Evolutionary conservation across 2,888 invertebrate species (phyloP).

Genomic region (Nephrotoma appendiculata): DNA sequence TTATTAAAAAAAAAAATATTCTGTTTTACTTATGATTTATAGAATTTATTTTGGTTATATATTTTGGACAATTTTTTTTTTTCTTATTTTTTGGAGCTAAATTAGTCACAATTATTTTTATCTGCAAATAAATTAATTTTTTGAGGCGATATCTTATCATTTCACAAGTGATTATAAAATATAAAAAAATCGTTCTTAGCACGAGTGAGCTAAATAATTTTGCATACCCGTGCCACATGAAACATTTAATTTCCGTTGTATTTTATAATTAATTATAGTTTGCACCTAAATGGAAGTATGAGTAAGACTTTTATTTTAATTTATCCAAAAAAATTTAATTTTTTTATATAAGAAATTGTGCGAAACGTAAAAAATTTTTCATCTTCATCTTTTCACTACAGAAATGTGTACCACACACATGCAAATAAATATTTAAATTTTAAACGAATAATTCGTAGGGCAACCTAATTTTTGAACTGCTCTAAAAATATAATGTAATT

Average conservation of each 20-base stretch:
- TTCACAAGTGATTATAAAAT: neutral
- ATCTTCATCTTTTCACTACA: neutral
- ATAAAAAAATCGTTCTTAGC: neutral
- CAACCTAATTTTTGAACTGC: neutral
- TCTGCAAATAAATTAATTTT: neutral
- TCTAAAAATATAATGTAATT: neutral
- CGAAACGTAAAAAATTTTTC: neutral
- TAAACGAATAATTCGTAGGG: neutral
- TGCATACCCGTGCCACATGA: neutral
- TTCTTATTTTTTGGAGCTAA: neutral
- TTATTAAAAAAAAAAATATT: neutral
- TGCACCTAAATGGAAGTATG: neutral
- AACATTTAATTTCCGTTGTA: neutral
- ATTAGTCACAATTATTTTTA: neutral
- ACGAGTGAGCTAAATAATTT: neutral
- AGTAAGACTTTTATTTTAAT: neutral
- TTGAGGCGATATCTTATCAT: neutral
- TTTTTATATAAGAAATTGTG: neutral
- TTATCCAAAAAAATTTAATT: neutral
- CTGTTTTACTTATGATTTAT: constrained; percentile 5
- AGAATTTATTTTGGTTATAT: neutral
- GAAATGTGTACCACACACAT: neutral
- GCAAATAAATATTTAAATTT: neutral
- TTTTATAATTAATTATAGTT: neutral
- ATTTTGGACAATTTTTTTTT: neutral